Evolutionary conservation across 1,140 invertebrate genomes (phyloP).

Genomic region (Amphibalanus amphitrite): DNA sequence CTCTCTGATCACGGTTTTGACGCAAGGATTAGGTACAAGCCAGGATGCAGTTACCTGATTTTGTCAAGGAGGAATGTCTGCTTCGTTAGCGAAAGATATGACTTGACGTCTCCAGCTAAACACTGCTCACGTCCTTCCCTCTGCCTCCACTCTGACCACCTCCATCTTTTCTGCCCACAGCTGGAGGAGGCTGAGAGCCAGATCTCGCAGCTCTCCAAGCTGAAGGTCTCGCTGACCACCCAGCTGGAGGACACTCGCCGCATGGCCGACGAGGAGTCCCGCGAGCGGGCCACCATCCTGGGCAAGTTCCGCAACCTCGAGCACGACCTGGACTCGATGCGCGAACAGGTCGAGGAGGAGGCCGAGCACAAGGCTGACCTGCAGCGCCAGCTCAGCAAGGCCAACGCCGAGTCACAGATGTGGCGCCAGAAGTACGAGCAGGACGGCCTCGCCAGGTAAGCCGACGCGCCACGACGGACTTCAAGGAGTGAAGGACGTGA

Average conservation of each 20-base stretch:
- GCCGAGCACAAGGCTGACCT: slow-evolving; percentile 31
- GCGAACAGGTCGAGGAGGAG: slow-evolving; percentile 37
- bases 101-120: too few species aligned
- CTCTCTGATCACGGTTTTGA: too few species aligned
- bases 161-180: slow-evolving; percentile 21
- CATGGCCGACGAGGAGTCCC: slow-evolving; percentile 36
- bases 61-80: too few species aligned
- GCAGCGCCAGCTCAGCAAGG: slow-evolving; percentile 39
- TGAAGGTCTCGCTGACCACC: slow-evolving; percentile 27
- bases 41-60: too few species aligned
- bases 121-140: too few species aligned
- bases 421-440: slow-evolving; percentile 47
- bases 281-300: slow-evolving; percentile 17
- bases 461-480: too few species aligned
- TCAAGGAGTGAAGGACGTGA: too few species aligned
- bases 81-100: too few species aligned
- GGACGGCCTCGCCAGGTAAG: slow-evolving; percentile 33
- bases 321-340: slow-evolving; percentile 31
- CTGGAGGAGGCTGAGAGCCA: slow-evolving; percentile 41
- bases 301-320: slow-evolving; percentile 30
- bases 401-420: slow-evolving; percentile 59
- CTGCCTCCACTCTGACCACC: not conserved
- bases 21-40: too few species aligned
- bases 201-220: slow-evolving; percentile 30
- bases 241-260: slow-evolving; percentile 40